Evolutionary conservation across 2,888 invertebrate species (phyloP), one percentile per base, ranked within the genome.

Genomic region (Thecophora atra): DNA sequence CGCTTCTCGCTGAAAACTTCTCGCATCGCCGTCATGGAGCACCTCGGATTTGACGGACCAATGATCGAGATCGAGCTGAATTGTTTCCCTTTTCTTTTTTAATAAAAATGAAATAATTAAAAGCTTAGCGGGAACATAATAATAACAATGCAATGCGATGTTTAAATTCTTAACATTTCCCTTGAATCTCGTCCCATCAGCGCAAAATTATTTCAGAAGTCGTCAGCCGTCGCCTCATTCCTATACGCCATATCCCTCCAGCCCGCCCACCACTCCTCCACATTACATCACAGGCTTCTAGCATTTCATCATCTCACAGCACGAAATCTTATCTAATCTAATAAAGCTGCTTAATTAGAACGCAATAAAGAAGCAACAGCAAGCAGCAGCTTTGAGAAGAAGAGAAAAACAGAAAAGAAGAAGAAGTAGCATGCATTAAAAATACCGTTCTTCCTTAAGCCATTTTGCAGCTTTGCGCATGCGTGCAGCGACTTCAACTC

Each of bases 301-400:
- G n/a, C 19, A 52, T 52, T 52, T 52, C n/a, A 1, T 17, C n/a
- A 19, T 6, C 19, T 52, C n/a, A 13, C 51, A 51, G 17, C 58
- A 26, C 17, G 60, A 11, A n/a, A 47, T 13, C 30, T 19, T 21
- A 56, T 26, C 51, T 65, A 69, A 64, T 68, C 62, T 44, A 72
- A 54, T 63, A 62, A 69, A 64, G 63, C 58, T 13, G 24, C 30
- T 54, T 69, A 63, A 69, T 63, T 42, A 63, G 72, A 68, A 72
- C 56, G 63, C 62, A 72, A 52, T 67, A 62, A 24, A 54, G 26
- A 52, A 42, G 62, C 17, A 63, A 44, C 42, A n/a, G n/a, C n/a
- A n/a, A n/a, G n/a, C n/a, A n/a, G n/a, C n/a, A n/a, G 58, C 56
- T 58, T 26, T 28, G 21, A 52, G 42, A 44, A 37, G 37, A 37